Evolutionary conservation across 2,888 invertebrate genomes (phyloP).

Genomic region (Patella depressa): DNA sequence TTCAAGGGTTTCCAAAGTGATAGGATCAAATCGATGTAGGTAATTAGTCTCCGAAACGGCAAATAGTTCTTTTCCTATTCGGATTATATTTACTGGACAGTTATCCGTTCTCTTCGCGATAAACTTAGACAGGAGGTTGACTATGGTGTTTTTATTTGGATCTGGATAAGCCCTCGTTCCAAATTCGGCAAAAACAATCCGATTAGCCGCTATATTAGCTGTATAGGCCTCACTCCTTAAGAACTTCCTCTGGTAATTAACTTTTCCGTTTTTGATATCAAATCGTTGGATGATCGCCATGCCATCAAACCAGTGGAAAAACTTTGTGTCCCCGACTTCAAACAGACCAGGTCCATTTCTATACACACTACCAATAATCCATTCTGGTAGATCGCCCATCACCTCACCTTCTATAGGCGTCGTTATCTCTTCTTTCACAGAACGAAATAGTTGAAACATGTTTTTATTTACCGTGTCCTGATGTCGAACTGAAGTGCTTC

Average conservation of each 20-base stretch:
- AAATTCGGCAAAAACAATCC: conserved; percentile 87
- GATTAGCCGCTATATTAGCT: conserved; percentile 78
- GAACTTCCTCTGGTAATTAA: conserved; percentile 72
- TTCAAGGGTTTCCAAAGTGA: conserved; percentile 78
- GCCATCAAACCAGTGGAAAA: conserved; percentile 89
- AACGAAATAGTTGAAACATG: background rate
- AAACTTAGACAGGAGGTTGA: conserved; percentile 50
- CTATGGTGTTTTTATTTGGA: conserved; percentile 76
- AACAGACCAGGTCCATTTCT: conserved; percentile 84
- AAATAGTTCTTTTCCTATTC: conserved; percentile 89
- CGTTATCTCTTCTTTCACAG: background rate
- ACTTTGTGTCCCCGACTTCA: conserved; percentile 78
- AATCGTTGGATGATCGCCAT: conserved; percentile 78
- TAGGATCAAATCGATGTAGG: conserved; percentile 82
- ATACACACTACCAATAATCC: conserved; percentile 57
- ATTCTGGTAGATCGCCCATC: conserved; percentile 49
- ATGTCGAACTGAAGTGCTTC: too few species aligned
- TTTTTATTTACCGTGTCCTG: too few species aligned
- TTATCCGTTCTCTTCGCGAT: conserved; percentile 78
- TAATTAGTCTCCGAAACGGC: conserved; percentile 88
- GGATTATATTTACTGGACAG: conserved; percentile 90
- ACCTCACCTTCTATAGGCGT: background rate
- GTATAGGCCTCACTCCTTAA: conserved; percentile 80
- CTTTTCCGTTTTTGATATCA: conserved; percentile 69
- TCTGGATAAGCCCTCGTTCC: conserved; percentile 85